These are phyloP conservation scores for Parauchenoglanis ngamensis DNA, from an alignment of 2,797 vertebrate genomes.

Conservation along the genomic window DNA sequence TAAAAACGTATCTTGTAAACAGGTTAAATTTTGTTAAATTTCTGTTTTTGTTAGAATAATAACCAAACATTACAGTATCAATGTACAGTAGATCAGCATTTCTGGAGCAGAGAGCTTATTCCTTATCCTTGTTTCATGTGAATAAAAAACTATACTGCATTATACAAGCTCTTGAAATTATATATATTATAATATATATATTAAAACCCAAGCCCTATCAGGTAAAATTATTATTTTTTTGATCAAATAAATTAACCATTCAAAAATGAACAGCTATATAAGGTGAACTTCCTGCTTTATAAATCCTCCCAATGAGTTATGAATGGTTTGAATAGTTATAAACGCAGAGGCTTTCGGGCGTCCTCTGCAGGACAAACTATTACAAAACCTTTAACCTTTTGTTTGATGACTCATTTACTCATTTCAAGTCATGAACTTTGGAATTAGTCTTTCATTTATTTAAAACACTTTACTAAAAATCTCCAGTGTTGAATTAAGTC, in stretches of 20 bases:
- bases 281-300: slow-evolving; percentile 4
- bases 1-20: neutral
- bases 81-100: neutral
- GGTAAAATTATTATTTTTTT: neutral
- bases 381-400: neutral
- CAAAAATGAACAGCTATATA: slow-evolving; percentile 24
- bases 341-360: neutral
- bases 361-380: slow-evolving; percentile 34
- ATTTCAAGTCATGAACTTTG: neutral
- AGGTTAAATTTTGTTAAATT: neutral
- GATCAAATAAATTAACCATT: neutral
- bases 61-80: neutral
- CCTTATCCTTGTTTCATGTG: neutral
- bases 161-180: neutral
- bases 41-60: neutral
- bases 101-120: neutral
- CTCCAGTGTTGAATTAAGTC: too few relatives aligned
- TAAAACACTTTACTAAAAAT: neutral
- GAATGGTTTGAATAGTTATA: slow-evolving; percentile 1
- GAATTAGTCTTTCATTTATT: neutral
- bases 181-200: too few relatives aligned
- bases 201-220: neutral
- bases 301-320: slow-evolving; percentile 16
- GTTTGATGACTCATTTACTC: neutral
- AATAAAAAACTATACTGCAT: neutral